Evolutionary conservation across 2,797 vertebrate species (phyloP), one percentile per base, ranked within the genome.

Genomic region (Eupleurogrammus muticus): DNA sequence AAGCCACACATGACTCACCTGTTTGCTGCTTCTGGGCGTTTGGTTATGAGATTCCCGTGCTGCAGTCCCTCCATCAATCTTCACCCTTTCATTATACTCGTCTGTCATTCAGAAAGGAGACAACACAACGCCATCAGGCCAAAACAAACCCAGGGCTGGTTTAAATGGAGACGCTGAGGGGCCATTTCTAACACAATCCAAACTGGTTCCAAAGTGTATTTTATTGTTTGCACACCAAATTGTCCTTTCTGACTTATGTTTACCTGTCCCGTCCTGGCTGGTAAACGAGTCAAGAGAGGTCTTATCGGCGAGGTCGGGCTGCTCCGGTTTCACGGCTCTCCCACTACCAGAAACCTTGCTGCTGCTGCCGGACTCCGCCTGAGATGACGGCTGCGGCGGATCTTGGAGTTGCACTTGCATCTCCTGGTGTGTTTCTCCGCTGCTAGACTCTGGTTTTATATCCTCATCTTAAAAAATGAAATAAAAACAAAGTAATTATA

Each of bases 241-340:
- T 62, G 34, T 16, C 24, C 12, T 40, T 60, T n/a, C 4, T 8
- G 0, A 2, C 7, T 51, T 14, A 1, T 8, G 38, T 17, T 80
- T 93, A 98, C 97, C 97, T 88, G 93, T 86, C 48, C 96, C 96
- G 42, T 98, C 96, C 77, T 92, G 93, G 87, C 93, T 91, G 84
- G 92, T 92, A 65, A 95, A 92, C 40, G 96, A 95, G 74, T 95
- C 94, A 44, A 85, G 95, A 16, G 96, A 94, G 50, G 92, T 95
- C 21, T 90, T 86, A 67, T 97, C 96, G 36, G 74, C 92, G 70
- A 90, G 89, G 73, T 97, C 97, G 40, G 95, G 91, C 60, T 94
- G 94, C 49, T 96, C 96, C 2, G 91, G 79, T 28, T 83, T 92
- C 77, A 87, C 90, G 42, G 90, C 78, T 46, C 62, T 82, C 8